Conservation (phyloP, 2,113 vertebrate species). For the Calypte anna region DNA sequence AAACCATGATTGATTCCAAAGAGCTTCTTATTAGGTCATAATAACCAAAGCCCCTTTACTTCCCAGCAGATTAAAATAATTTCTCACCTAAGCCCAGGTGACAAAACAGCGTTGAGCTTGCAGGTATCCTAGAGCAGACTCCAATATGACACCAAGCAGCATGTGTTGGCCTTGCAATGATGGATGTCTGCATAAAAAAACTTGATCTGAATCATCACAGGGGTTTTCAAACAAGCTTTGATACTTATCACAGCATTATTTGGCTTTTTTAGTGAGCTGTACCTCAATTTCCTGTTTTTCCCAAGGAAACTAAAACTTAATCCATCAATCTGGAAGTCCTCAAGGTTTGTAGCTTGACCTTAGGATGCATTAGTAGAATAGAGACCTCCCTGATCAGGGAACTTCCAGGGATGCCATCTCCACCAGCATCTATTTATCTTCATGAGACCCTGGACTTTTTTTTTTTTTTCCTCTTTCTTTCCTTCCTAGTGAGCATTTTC, state of each 20-base stretch:
- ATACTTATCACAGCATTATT: neutral
- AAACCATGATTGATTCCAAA: neutral
- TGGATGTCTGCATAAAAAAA: neutral
- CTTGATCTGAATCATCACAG: neutral
- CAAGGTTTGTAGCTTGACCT: neutral
- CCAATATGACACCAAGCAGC: neutral
- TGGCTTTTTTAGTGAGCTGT: neutral
- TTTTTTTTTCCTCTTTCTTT: neutral
- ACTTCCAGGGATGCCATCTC: neutral
- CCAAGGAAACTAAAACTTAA: neutral
- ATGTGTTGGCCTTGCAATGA: neutral
- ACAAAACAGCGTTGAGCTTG: neutral
- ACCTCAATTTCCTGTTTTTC: neutral
- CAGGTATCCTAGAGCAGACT: fast-evolving
- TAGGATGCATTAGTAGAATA: fast-evolving
- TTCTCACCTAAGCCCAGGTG: neutral
- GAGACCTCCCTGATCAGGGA: neutral
- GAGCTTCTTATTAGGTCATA: neutral
- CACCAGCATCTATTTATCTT: neutral
- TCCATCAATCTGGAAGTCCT: neutral
- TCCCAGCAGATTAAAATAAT: neutral
- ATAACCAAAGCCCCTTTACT: neutral
- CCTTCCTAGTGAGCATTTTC: too few relatives aligned
- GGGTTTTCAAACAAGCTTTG: neutral
- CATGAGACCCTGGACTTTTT: neutral